Percentiles rank a stretch among this genome's conserved stretches.
Evolutionary conservation across 2,888 invertebrate genomes (phyloP).

Genomic region (Chaitophorus viminalis): DNA sequence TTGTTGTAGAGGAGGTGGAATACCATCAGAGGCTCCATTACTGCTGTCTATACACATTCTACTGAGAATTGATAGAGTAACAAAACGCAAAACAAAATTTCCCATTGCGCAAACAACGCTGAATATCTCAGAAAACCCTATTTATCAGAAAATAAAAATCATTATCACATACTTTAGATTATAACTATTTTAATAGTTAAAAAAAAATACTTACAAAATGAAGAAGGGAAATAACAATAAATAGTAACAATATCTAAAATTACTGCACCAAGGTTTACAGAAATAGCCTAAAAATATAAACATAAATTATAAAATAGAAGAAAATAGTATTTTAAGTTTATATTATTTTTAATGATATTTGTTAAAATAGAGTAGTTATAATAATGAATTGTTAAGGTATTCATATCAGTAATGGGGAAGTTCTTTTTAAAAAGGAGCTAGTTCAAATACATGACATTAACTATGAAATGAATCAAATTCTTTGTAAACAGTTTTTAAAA

Average conservation of each 20-base stretch:
- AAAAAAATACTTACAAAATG: constrained; percentile 49
- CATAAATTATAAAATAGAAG: not conserved
- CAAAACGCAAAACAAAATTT: constrained; percentile 50
- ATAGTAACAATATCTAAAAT: constrained; percentile 44
- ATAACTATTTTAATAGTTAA: not conserved
- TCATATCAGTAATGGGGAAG: no score
- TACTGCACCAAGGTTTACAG: constrained; percentile 48
- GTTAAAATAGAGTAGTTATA: no score
- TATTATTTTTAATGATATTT: no score
- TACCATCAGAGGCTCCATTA: constrained; percentile 48
- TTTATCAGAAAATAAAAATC: not conserved
- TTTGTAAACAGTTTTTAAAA: no score
- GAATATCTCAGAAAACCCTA: constrained; percentile 48
- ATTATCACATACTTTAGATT: not conserved
- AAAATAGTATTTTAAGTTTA: not conserved
- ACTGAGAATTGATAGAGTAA: constrained; percentile 53
- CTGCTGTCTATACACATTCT: constrained; percentile 54
- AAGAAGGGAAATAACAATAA: constrained; percentile 50
- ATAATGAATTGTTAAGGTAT: no score
- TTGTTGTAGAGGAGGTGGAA: constrained; percentile 55
- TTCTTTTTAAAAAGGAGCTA: no score
- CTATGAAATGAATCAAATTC: no score
- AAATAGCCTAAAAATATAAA: constrained; percentile 56
- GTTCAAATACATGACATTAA: no score
- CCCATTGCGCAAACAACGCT: constrained; percentile 53